Percentiles rank a stretch among this genome's conserved stretches.
These are phyloP conservation scores for Cistogaster globosa DNA, from an alignment of 2,888 invertebrate species.

Conservation along the genomic window DNA sequence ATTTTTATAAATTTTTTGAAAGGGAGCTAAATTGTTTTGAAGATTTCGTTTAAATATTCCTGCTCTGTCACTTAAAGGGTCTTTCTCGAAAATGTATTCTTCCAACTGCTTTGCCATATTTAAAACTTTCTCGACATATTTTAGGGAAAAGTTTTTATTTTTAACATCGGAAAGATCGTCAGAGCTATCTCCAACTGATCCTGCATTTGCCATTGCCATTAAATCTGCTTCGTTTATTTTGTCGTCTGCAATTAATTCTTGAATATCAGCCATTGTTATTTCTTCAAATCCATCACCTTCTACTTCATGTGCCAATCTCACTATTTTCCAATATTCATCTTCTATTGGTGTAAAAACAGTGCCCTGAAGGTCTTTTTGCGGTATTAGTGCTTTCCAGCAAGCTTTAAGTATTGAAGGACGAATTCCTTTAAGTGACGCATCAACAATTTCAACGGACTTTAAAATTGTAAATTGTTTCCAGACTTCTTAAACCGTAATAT, in stretches of 20 bases:
- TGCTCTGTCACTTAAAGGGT: neutral
- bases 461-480: constrained; percentile 1
- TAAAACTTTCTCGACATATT: neutral
- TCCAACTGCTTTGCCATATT: too few relatives aligned
- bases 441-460: too few relatives aligned
- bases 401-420: too few relatives aligned
- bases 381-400: too few relatives aligned
- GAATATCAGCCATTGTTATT: neutral
- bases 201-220: neutral
- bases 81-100: neutral
- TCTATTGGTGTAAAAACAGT: too few relatives aligned
- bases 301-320: too few relatives aligned
- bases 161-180: neutral
- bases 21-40: neutral
- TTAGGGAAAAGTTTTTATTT: neutral
- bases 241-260: neutral
- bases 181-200: neutral
- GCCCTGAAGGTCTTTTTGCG: too few relatives aligned
- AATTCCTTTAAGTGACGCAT: too few relatives aligned
- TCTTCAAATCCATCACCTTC: too few relatives aligned
- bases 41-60: neutral
- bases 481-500: constrained; percentile 3
- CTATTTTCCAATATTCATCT: too few relatives aligned
- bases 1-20: neutral
- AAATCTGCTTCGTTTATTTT: neutral